A percentile compares a stretch with the other conserved stretches of the same genome.
Evolutionary conservation across 2,113 vertebrate genomes (phyloP).

Genomic region (Maccullochella peelii): DNA sequence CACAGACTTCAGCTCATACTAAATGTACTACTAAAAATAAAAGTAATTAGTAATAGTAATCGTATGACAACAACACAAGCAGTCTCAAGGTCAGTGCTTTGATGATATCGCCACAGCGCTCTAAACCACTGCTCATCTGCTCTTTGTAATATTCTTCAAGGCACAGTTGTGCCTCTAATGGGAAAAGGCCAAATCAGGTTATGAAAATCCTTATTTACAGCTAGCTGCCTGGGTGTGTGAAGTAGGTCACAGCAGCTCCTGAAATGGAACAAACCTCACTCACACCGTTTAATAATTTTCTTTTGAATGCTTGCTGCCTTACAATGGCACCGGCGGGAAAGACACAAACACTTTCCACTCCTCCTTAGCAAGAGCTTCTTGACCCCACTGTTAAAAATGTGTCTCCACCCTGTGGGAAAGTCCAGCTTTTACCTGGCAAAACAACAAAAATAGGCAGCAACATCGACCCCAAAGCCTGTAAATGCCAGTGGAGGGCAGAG

Average conservation of each 20-base stretch:
- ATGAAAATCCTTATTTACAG: constrained; percentile 83
- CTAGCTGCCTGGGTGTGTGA: constrained; percentile 77
- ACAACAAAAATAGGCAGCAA: constrained; percentile 12
- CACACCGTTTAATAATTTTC: constrained; percentile 72
- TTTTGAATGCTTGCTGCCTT: constrained; percentile 59
- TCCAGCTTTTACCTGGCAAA: constrained; percentile 42
- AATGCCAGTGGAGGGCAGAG: constrained; percentile 26
- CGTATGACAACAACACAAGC: constrained; percentile 54
- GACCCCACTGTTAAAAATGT: constrained; percentile 42
- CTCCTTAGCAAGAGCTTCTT: constrained; percentile 39
- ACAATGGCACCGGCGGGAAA: constrained; percentile 64
- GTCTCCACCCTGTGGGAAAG: constrained; percentile 36
- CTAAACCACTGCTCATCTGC: constrained; percentile 65
- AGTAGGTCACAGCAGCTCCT: constrained; percentile 79
- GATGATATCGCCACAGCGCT: constrained; percentile 61
- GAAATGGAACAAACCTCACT: constrained; percentile 75
- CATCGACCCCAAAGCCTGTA: constrained; percentile 8
- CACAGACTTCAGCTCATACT: constrained; percentile 23
- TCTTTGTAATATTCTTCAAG: constrained; percentile 78
- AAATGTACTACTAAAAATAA: constrained; percentile 52
- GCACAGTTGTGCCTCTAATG: constrained; percentile 76
- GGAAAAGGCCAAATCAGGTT: constrained; percentile 81
- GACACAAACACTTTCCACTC: constrained; percentile 62
- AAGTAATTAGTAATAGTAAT: constrained; percentile 68
- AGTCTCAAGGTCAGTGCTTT: constrained; percentile 65